Conservation (phyloP, 1,140 invertebrate genomes). For the Polypedilum vanderplanki region DNA sequence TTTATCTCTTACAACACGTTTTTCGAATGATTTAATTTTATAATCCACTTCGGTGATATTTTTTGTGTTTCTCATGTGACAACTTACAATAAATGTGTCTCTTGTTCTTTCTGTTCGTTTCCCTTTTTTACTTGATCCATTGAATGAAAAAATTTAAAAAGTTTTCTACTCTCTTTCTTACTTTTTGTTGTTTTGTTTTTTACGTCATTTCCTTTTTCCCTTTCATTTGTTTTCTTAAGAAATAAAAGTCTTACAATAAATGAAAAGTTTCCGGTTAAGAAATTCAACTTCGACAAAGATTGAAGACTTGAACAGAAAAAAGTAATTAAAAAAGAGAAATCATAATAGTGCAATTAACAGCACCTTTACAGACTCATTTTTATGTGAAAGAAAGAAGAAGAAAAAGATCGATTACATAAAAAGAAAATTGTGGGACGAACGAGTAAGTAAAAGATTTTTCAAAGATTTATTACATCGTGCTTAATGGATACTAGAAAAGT, state of each 20-base stretch:
- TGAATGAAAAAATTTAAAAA: neutral
- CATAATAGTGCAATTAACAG: neutral
- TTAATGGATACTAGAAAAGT: neutral
- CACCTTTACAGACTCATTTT: neutral
- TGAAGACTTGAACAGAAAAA: no score
- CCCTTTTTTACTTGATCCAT: neutral
- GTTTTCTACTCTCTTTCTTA: neutral
- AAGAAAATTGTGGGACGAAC: neutral
- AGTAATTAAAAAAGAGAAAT: neutral
- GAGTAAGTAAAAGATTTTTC: constrained; percentile 19
- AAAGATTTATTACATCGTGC: constrained; percentile 27
- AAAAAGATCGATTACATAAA: neutral
- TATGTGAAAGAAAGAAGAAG: no score
- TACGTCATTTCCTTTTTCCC: neutral
- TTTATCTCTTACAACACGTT: constrained; percentile 14
- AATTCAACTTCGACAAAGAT: no score
- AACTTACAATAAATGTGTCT: neutral
- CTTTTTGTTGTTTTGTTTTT: neutral
- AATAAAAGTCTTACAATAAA: neutral
- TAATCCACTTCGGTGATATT: constrained; percentile 23
- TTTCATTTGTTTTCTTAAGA: neutral
- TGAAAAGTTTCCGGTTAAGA: no score
- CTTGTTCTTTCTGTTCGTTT: neutral
- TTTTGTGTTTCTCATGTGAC: constrained; percentile 4
- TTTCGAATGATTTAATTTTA: constrained; percentile 28